Conservation (phyloP, 2,888 invertebrate species). For the Cephus spinipes region DNA sequence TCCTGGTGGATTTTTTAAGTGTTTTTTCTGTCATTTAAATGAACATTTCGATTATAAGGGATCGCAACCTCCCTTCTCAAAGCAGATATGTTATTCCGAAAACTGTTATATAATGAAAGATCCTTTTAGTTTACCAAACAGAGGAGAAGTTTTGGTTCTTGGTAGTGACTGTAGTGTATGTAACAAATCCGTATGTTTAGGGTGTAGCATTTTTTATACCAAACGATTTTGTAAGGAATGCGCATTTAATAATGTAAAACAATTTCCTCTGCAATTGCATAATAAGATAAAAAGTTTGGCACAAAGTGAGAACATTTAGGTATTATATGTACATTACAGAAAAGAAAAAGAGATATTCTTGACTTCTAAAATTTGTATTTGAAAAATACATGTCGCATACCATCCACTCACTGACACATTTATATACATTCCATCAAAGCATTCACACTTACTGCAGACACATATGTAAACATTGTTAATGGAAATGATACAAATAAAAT, state of each 20-base stretch:
- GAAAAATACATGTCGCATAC: constrained; percentile 8
- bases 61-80: constrained; percentile 78
- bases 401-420: background rate
- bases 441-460: constrained; percentile 1
- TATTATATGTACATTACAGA: constrained; percentile 22
- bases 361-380: constrained; percentile 10
- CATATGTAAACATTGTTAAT: background rate
- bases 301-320: background rate
- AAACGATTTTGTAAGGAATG: constrained; percentile 81
- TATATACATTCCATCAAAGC: background rate
- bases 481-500: background rate
- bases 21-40: constrained; percentile 74
- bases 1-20: constrained; percentile 70
- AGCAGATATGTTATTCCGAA: constrained; percentile 76
- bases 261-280: constrained; percentile 79
- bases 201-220: constrained; percentile 85
- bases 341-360: background rate
- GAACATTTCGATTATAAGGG: constrained; percentile 85
- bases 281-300: constrained; percentile 69
- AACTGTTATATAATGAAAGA: constrained; percentile 86
- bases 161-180: constrained; percentile 83
- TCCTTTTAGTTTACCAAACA: constrained; percentile 82
- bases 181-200: constrained; percentile 77
- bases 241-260: constrained; percentile 70
- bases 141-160: constrained; percentile 81